Evolutionary conservation across 2,888 invertebrate genomes (phyloP), one percentile per base, ranked within the genome.

Genomic region (Leptopilina myrica): DNA sequence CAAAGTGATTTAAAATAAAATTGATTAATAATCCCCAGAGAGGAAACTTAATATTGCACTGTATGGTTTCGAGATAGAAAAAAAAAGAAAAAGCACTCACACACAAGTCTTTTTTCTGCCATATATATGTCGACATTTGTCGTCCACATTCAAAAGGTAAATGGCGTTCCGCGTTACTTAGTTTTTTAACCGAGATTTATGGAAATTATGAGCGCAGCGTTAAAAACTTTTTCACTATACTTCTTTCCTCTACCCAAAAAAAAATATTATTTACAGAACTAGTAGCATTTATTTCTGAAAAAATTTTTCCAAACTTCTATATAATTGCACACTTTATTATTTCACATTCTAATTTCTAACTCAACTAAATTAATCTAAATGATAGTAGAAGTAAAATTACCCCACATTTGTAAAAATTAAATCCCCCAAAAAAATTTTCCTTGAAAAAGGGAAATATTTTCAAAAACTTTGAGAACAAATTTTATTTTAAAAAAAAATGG

Each of bases 121-220:
- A 33, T 64, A 64, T 64, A 64, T 64, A 20, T 49, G 67, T 20
- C 20, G 46, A 26, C 49, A 69, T 53, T 26, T 53, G 53, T 69
- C 49, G 53, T 69, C 49, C 20, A 53, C 14, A 49, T 26, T 15
- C 49, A 69, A 77, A 43, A 64, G 66, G 80, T 82, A 85, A 85
- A 86, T 84, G 84, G 82, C 81, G 84, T 85, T 84, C 85, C 83
- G 81, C 84, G 84, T 88, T 87, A 86, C 86, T 86, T 86, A 84
- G 85, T 85, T 85, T 84, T 49, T 88, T 86, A 86, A 85, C 84
- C 82, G 84, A 84, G 87, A 89, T 87, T 87, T 87, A 87, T 84
- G 84, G 82, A 83, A 87, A 82, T 86, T 86, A 86, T 86, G 82
- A 84, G 78, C 82, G 81, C 69, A 79, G 79, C 79, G 82, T 78